Base-by-base conservation (phyloP, 2,888 invertebrate species). In the Agrochola circellaris region DNA sequence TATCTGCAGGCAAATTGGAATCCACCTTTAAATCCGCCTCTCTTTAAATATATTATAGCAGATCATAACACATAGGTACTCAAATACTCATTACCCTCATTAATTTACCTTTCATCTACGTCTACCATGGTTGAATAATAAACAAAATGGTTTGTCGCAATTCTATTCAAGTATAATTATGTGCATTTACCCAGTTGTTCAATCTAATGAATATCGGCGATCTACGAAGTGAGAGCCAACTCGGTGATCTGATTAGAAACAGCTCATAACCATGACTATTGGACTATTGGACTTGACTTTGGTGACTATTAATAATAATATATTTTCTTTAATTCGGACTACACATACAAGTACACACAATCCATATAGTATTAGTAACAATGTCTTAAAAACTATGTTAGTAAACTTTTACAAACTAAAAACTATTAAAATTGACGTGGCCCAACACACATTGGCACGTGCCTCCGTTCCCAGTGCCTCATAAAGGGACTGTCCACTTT, bases 191-290 rank as follows among this genome's bases (percentile, higher is more conserved):
- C 42, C 60, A 71, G 79, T 75, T 81, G 75, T 58, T 77, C 70
- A 83, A 30, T 60, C 45, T 62, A 58, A 67, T 82, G 79, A 77
- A 81, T 84, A 79, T 83, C n/a, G 81, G 82, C 77, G 71, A 81
- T 71, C 23, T 84, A 88, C 79, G 82, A 89, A 87, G 87, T 76
- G 87, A 90, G 83, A 90, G 89, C 77, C 68, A 69, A 76, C 30
- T 71, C 64, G 66, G 75, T 83, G 71, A 82, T 77, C 74, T 77
- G 77, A 86, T 86, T 75, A 70, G n/a, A 76, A 84, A 77, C 78
- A 74, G 62, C 38, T 58, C 64, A 69, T 75, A 62, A 64, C 65
- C 73, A 73, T 75, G 70, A 77, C 72, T n/a, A n/a, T n/a, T n/a
- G n/a, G n/a, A n/a, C n/a, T n/a, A n/a, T n/a, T n/a, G n/a, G n/a